Evolutionary conservation across 1,140 invertebrate species (phyloP), one percentile per base, ranked within the genome.

Genomic region (Brachystomella parvula): DNA sequence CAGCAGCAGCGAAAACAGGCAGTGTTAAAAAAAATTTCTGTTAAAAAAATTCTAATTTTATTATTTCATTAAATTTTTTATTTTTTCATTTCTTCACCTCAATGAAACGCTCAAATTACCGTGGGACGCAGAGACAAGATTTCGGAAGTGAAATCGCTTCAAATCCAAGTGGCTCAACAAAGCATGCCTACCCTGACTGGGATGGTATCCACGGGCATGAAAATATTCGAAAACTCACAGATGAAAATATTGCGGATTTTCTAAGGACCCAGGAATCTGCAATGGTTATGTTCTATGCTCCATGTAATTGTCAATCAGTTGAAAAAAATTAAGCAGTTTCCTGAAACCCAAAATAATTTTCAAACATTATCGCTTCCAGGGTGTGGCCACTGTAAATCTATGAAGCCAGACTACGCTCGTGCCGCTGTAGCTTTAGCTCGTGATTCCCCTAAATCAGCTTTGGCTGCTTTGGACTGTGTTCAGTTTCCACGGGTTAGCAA

Each of bases 271-370:
- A 81, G 67, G 78, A 80, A 64, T 78, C 81, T 65, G 76, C 77
- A 32, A 72, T 85, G 15, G 78, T 84, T 39, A 83, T 85, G 81
- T 85, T 84, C 74, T 84, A 84, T 75, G 83, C 83, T 29, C 83
- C 83, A 67, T 85, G 83, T 84, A 78, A 79, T 81, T 78, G 29
- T 19, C 66, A 74, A 26, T 74, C 76, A 62, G 61, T 63, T 1
- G n/a, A 44, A 59, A 68, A 30, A 2, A 49, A 56, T 31, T 56
- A 3, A 2, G 26, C n/a, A 21, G 26, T 17, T 28, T 21, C 29
- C 3, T 65, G 29, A 64, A n/a, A 39, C 69, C 28, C 9, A 56
- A 59, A 30, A 29, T 53, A 32, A 33, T 62, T 3, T 35, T 28
- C 44, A 35, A 28, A n/a, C 3, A 3, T 12, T 53, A n/a, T 62